phyloP scores from a whole-genome alignment of 35 echinoderm and acorn worm genomes.

The Diadema setosum region DNA sequence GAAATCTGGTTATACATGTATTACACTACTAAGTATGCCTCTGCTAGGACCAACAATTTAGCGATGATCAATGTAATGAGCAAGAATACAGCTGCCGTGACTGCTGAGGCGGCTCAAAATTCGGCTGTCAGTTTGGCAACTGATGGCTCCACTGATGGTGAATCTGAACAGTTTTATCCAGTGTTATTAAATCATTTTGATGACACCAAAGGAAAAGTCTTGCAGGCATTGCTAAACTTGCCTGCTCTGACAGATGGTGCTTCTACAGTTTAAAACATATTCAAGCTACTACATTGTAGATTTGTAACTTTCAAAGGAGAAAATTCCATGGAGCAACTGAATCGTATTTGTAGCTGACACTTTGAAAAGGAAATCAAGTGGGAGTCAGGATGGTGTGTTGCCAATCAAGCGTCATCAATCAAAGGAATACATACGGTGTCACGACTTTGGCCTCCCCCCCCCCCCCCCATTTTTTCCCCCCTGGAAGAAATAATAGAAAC shows the following conservation, averaged over 20 bases:
- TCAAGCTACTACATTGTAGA: neutral
- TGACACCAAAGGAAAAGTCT: neutral
- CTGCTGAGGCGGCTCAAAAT: neutral
- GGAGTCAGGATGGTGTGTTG: no score
- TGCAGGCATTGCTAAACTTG: neutral
- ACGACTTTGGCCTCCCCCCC: no score
- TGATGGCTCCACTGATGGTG: constrained; percentile 34
- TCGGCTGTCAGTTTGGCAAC: neutral
- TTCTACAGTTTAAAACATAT: constrained; percentile 9
- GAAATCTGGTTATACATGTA: no score
- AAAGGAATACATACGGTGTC: no score
- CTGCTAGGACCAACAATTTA: neutral
- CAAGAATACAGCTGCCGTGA: neutral
- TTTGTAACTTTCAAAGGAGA: neutral
- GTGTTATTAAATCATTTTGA: constrained; percentile 31
- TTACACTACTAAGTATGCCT: constrained; percentile 10
- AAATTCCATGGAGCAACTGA: constrained; percentile 23
- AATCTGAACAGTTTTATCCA: constrained; percentile 34
- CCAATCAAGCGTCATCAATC: no score
- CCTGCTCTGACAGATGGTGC: neutral
- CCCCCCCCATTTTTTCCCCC: no score
- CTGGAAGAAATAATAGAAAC: no score
- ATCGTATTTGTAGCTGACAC: constrained; percentile 2
- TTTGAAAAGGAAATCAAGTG: no score
- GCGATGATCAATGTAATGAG: constrained; percentile 10